phyloP scores from a whole-genome alignment of 2,113 vertebrate species.

The Nycticorax nycticorax region DNA sequence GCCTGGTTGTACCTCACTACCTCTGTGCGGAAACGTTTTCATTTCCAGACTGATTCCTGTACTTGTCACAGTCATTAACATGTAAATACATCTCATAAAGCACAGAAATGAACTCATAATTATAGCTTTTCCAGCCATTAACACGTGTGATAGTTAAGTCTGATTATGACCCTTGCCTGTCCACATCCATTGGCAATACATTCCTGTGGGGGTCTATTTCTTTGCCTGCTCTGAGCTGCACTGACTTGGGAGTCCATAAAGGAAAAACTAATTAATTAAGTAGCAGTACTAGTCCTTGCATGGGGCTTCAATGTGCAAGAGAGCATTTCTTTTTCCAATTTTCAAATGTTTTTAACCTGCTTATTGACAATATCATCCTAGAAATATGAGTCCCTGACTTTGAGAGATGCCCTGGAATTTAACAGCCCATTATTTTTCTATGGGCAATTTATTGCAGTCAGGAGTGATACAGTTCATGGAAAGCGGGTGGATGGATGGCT shows the following conservation, averaged over 20 bases:
- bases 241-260: background rate
- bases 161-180: constrained; percentile 5
- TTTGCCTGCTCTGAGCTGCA: background rate
- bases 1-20: background rate
- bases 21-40: background rate
- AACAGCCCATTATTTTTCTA: constrained; percentile 63
- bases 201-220: constrained; percentile 7
- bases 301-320: background rate
- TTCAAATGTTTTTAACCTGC: background rate
- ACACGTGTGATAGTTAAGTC: background rate
- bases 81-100: constrained; percentile 61
- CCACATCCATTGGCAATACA: background rate
- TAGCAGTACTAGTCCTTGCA: background rate
- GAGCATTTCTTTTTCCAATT: background rate
- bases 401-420: constrained; percentile 58
- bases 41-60: background rate
- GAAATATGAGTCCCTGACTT: constrained; percentile 29
- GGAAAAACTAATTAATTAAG: background rate
- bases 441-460: constrained; percentile 60
- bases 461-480: constrained; percentile 49
- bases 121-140: constrained; percentile 51
- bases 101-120: constrained; percentile 19
- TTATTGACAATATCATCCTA: constrained; percentile 15
- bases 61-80: constrained; percentile 43
- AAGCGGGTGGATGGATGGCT: constrained; percentile 19